Evolutionary conservation across 2,888 invertebrate genomes (phyloP), one percentile per base, ranked within the genome.

Genomic region (Ctenicera cuprea): DNA sequence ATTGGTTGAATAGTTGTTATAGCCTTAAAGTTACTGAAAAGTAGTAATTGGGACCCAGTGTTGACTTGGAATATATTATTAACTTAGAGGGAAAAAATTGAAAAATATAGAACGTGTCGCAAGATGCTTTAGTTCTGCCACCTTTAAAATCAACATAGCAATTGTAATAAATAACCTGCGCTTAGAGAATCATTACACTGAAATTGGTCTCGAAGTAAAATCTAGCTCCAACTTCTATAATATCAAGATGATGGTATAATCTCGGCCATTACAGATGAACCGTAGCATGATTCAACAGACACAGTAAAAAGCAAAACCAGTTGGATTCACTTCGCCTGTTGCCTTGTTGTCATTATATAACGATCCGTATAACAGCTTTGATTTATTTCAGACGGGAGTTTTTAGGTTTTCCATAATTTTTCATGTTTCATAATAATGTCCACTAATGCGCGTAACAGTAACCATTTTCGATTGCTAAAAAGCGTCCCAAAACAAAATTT

Each of bases 261-360:
- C 20, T 14, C 48, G 48, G 18, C 48, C 20, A 48, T 48, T 48
- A 48, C 48, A 48, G 48, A 48, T 48, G 48, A 48, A 48, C 48
- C 16, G 3, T 4, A 48, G 48, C 16, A 48, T 48, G 48, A 48
- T 48, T 48, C 48, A 48, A 48, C 48, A 20, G 16, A 48, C 1
- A 48, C 18, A 11, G 48, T 20, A 48, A 48, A 48, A 48, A 48
- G 20, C 18, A 18, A 41, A 48, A 48, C 48, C 48, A 48, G 48
- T 48, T 18, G 48, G 48, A 48, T 48, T 48, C 18, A 20, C 48
- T 1, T 18, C 48, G 48, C 16, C 11, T 16, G 48, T 48, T 48
- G 48, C 48, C 48, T 18, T 3, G 48, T 18, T 18, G 48, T 48
- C 48, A 18, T 48, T 48, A 48, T 48, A 48, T 48, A 48, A 48